Conservation (phyloP, 2,888 invertebrate species). For the Mimas tiliae region DNA sequence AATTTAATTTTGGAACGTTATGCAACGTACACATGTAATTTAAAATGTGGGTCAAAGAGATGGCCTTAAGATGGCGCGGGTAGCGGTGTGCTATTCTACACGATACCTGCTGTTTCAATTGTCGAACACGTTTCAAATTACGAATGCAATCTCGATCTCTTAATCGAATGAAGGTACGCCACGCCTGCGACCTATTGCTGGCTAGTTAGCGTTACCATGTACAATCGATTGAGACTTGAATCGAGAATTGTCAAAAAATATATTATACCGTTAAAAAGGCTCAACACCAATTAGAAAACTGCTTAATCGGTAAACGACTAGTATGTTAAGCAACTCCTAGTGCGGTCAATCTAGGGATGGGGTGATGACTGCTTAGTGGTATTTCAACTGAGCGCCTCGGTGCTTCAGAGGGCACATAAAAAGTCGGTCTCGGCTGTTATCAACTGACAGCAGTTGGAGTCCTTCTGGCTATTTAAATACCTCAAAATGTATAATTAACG, state of each 20-base stretch:
- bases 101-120: conserved; percentile 80
- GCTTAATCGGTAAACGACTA: no score
- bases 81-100: conserved; percentile 50
- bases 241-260: not conserved
- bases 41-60: conserved; percentile 63
- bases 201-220: conserved; percentile 41
- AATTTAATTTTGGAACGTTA: conserved; percentile 35
- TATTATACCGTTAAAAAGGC: no score
- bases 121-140: conserved; percentile 76
- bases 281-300: no score
- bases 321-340: no score
- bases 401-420: no score
- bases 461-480: no score
- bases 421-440: no score
- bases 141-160: conserved; percentile 67
- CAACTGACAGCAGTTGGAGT: no score
- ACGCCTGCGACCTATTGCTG: conserved; percentile 70
- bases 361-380: no score
- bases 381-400: no score
- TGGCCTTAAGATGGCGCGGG: conserved; percentile 54
- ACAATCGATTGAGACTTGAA: conserved; percentile 13
- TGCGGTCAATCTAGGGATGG: no score
- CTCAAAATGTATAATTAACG: no score
- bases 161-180: conserved; percentile 60
- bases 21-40: conserved; percentile 49